Evolutionary conservation across 2,888 invertebrate species (phyloP), one percentile per base, ranked within the genome.

Genomic region (Mechanitis messenoides): DNA sequence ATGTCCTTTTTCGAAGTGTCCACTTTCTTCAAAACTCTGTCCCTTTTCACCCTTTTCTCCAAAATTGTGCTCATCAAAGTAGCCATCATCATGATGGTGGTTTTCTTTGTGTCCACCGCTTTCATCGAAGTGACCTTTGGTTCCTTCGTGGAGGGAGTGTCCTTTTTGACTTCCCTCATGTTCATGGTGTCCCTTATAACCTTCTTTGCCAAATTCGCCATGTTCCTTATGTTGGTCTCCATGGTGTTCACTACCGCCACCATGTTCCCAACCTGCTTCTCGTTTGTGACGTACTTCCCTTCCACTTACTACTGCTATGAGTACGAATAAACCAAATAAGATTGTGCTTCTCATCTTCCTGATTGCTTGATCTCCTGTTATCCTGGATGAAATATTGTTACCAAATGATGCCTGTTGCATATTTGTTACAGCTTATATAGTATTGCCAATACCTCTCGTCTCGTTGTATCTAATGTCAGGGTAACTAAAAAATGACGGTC

Each of bases 1-100:
- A 83, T 96, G 95, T 0, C 96, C 96, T 76, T 96, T 96, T 69
- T 95, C 95, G 81, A 92, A 96, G 70, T 93, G 92, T 56, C 95
- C 95, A 68, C 87, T 84, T 71, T 90, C 91, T 76, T 91, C 91
- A 65, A 86, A 88, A 3, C 84, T 81, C 45, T 86, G 80, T 0
- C 93, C 93, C 64, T 93, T 92, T 69, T 92, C 93, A 2, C 93
- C 93, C 70, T 93, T 93, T 63, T 93, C 92, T 1, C 92, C 93
- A 63, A 92, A 91, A 70, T 92, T 87, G 64, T 93, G 92, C 66
- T 93, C 92, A n/a, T 87, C 89, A 69, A 92, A 91, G 79, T 93
- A 92, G 0, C 93, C 93, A 45, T 93, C 93, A 63, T 92, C 92
- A 72, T 93, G 92, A 69, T 93, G 91, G 71, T 93, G 92, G 47